Base-by-base conservation (phyloP, 2,113 vertebrate species). In the Anser brachyrhynchus region DNA sequence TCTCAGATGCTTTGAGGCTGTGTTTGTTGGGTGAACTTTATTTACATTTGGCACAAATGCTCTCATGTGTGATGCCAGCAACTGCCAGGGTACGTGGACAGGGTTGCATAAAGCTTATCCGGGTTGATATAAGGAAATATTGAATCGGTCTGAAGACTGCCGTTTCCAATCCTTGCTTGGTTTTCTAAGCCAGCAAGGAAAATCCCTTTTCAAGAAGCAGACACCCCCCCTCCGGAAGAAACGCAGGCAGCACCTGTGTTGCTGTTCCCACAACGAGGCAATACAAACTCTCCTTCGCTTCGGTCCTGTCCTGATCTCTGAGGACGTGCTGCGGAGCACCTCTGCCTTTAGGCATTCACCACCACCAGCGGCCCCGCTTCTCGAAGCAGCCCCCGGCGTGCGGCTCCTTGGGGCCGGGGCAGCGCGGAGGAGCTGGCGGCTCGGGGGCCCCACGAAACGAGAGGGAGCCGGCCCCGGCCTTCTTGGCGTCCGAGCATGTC, bases 11-110 rank as follows among this genome's bases (percentile, higher is more conserved):
- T 97, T 91, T 88, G 96, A 97, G 97, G 93, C 97, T 93, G 76
- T 81, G 20, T 95, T 76, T 87, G 84, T 95, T 95, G 96, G 94
- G 92, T 69, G 66, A 97, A 97, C 97, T 98, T 96, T 92, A 95
- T 94, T 97, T 97, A 91, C 39, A 69, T 94, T 97, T 98, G 97
- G 97, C 97, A 97, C 11, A 35, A 87, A 26, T 5, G 2, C 0
- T 3, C 37, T 61, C 41, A 46, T 84, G 77, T 74, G 17, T 20
- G 87, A 96, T 97, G 96, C 97, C 97, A 97, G 95, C 25, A 43
- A 69, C 69, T 58, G 95, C 97, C 96, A 91, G 96, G 88, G 73
- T 66, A 88, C 1, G 28, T 33, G 85, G 96, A 94, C 33, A 37
- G 73, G 5, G 46, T 54, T 86, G 78, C 81, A 69, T 84, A 90